These are phyloP conservation scores for Drosophila sturtevanti DNA, from an alignment of 1,140 invertebrate genomes.

Conservation along the genomic window DNA sequence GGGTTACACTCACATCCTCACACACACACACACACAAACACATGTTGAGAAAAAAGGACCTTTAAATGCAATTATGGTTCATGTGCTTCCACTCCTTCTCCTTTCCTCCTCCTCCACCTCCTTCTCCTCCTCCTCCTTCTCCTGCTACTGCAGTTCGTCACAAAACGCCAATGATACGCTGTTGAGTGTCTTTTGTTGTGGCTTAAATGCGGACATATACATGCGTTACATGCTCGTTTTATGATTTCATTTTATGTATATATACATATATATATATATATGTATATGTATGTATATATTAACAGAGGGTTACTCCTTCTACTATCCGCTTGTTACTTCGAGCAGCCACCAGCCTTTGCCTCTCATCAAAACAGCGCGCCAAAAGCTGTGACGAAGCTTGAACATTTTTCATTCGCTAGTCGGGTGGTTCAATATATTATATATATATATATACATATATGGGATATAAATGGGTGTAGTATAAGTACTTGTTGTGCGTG, in stretches of 20 bases:
- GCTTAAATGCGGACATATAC: conserved; percentile 42
- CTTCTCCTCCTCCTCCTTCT: not conserved
- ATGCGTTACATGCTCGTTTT: not conserved
- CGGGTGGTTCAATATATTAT: conserved; percentile 24
- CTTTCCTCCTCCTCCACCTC: not conserved
- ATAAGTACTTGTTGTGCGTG: conserved; percentile 23
- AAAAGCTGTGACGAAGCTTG: conserved; percentile 51
- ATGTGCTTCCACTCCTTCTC: conserved; percentile 13
- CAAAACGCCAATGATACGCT: conserved; percentile 73
- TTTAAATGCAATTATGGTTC: conserved; percentile 74
- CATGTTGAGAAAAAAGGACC: conserved; percentile 32
- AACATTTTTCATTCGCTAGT: conserved; percentile 44
- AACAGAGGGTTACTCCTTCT: conserved; percentile 33
- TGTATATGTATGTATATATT: conserved; percentile 14
- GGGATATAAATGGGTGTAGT: conserved; percentile 20
- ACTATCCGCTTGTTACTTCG: not conserved
- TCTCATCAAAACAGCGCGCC: conserved; percentile 37
- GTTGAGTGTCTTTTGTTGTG: conserved; percentile 75
- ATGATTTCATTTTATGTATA: too few relatives aligned
- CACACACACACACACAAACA: conserved; percentile 26
- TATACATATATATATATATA: conserved; percentile 6
- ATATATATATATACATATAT: not conserved
- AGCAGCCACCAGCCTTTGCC: conserved; percentile 14
- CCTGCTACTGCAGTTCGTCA: conserved; percentile 33
- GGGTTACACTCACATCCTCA: conserved; percentile 41